These are phyloP conservation scores for Chondrosia reniformis DNA, from an alignment of 37 sponge, comb jelly and placozoan species.

Conservation along the genomic window DNA sequence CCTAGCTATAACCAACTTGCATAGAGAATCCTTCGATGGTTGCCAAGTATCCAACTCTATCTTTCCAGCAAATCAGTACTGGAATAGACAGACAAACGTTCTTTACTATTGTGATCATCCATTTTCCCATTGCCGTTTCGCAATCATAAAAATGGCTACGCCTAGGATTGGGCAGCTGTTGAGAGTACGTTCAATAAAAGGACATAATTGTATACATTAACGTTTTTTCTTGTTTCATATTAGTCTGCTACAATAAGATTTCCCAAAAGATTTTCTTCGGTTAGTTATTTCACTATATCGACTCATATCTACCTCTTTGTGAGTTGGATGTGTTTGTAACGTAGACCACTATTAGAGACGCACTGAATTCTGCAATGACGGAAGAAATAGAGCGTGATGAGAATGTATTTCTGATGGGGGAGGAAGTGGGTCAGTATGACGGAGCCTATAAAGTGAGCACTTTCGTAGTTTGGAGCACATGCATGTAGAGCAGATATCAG, in stretches of 20 bases:
- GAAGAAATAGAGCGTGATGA: slow-evolving; percentile 86
- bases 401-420: slow-evolving; percentile 90
- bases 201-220: too few species aligned
- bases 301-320: too few species aligned
- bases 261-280: too few species aligned
- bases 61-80: slow-evolving; percentile 11
- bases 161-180: too few species aligned
- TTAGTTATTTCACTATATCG: too few species aligned
- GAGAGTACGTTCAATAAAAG: too few species aligned
- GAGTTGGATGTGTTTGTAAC: background rate
- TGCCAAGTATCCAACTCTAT: slow-evolving; percentile 23
- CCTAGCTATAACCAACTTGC: slow-evolving; percentile 42
- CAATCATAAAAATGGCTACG: too few species aligned
- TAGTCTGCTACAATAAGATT: too few species aligned
- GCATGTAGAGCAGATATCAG: too few species aligned
- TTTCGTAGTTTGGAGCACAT: background rate
- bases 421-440: slow-evolving; percentile 97
- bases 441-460: slow-evolving; percentile 83
- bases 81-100: slow-evolving; percentile 2
- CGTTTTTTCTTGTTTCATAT: too few species aligned
- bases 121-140: too few species aligned
- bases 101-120: too few species aligned
- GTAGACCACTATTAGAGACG: slow-evolving; percentile 81
- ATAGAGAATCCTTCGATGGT: slow-evolving; percentile 36
- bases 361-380: slow-evolving; percentile 93